These are phyloP conservation scores for Spheniscus humboldti DNA, from an alignment of 2,797 vertebrate genomes.

Conservation along the genomic window DNA sequence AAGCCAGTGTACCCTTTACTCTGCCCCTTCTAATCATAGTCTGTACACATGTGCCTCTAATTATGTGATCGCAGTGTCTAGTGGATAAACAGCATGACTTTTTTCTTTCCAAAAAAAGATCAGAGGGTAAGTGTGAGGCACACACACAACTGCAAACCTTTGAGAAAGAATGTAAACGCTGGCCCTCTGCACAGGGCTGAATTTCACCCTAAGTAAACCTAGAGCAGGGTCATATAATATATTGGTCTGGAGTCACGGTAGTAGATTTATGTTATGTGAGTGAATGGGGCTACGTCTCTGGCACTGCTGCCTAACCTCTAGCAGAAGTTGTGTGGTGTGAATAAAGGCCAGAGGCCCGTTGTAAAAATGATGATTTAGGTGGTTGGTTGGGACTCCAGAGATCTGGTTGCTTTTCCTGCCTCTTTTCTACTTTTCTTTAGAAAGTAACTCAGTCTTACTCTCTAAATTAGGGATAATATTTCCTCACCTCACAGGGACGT, in stretches of 20 bases:
- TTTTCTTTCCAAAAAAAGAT: not conserved
- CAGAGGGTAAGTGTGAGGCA: not conserved
- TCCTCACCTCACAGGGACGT: not conserved
- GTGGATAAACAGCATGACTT: not conserved
- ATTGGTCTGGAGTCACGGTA: not conserved
- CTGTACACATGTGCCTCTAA: not conserved
- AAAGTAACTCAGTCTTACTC: not conserved
- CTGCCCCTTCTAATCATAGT: not conserved
- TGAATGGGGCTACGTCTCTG: slow-evolving; percentile 27
- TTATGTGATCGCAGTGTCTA: not conserved
- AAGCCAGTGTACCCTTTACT: not conserved
- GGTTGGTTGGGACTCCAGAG: not conserved
- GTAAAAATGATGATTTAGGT: slow-evolving; percentile 43
- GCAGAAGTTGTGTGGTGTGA: slow-evolving; percentile 39
- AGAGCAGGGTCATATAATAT: not conserved
- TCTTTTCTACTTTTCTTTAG: slow-evolving; percentile 15
- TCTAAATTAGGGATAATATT: not conserved
- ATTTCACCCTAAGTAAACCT: slow-evolving; percentile 1
- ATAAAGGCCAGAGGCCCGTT: slow-evolving; percentile 42
- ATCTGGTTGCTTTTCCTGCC: not conserved
- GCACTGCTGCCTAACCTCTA: slow-evolving; percentile 23
- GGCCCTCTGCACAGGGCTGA: not conserved
- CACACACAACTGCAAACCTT: not conserved
- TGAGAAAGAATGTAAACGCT: not conserved
- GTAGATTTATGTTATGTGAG: slow-evolving; percentile 25